Percentiles rank a stretch among this genome's conserved stretches.
Conservation (phyloP, 2,888 invertebrate species). For the Pollenia angustigena region DNA sequence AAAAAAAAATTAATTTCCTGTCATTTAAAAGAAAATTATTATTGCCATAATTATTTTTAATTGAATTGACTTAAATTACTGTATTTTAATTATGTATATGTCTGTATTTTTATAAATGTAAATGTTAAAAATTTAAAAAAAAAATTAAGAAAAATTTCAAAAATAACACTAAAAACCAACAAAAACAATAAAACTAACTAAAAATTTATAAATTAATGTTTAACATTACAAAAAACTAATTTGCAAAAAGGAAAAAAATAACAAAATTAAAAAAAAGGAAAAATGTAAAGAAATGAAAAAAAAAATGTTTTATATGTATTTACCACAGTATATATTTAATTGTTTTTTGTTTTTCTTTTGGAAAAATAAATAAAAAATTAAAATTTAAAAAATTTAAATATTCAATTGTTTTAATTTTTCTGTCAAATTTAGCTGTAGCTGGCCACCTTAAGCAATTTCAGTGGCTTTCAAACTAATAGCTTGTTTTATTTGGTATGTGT, state of each 20-base stretch:
- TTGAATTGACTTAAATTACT: not conserved
- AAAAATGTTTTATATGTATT: conserved; percentile 65
- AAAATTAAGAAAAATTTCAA: not conserved
- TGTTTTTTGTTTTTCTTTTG: conserved; percentile 50
- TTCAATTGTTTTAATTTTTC: not conserved
- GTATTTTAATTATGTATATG: conserved; percentile 27
- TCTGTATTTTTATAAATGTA: conserved; percentile 34
- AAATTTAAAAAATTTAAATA: conserved; percentile 9
- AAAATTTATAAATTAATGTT: conserved; percentile 30
- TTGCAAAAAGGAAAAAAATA: not conserved
- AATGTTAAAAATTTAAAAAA: conserved; percentile 13
- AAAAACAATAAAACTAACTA: not conserved
- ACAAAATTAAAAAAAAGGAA: conserved; percentile 9
- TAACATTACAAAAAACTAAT: conserved; percentile 22
- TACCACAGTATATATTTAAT: conserved; percentile 57
- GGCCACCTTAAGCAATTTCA: not conserved
- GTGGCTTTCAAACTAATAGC: not conserved
- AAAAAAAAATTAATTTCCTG: conserved; percentile 2
- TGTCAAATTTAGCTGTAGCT: not conserved
- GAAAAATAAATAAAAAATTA: conserved; percentile 39
- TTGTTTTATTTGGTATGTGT: not conserved
- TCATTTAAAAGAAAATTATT: conserved; percentile 33
- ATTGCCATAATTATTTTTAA: conserved; percentile 46
- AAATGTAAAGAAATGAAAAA: conserved; percentile 17
- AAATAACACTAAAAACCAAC: not conserved